These are phyloP conservation scores for Athalia circularis DNA, from an alignment of 2,888 invertebrate genomes.

Conservation along the genomic window DNA sequence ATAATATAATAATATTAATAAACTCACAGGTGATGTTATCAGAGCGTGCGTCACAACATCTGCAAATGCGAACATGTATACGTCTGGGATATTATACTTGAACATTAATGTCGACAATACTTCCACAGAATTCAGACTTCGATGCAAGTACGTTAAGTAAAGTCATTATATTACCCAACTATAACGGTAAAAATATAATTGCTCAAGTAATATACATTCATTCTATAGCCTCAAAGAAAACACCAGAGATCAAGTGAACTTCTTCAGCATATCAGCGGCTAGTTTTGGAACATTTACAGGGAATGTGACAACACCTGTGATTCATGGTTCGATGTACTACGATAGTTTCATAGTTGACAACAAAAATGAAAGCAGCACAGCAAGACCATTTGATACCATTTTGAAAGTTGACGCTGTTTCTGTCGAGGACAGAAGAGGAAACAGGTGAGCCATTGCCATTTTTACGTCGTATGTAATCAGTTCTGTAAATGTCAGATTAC, in stretches of 20 bases:
- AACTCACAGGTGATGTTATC: slow-evolving; percentile 75
- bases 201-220: slow-evolving; percentile 36
- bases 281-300: slow-evolving; percentile 57
- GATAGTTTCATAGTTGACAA: slow-evolving; percentile 50
- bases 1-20: not conserved
- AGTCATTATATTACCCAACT: not conserved
- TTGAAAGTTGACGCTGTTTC: slow-evolving; percentile 62
- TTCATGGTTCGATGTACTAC: slow-evolving; percentile 62
- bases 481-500: not conserved
- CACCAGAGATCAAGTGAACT: slow-evolving; percentile 56
- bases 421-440: slow-evolving; percentile 67
- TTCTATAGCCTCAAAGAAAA: slow-evolving; percentile 55
- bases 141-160: slow-evolving; percentile 74
- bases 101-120: slow-evolving; percentile 71
- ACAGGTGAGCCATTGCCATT: slow-evolving; percentile 58
- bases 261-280: slow-evolving; percentile 64
- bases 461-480: not conserved
- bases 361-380: slow-evolving; percentile 54
- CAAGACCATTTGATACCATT: slow-evolving; percentile 50
- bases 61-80: slow-evolving; percentile 68
- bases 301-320: slow-evolving; percentile 46
- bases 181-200: slow-evolving; percentile 9
- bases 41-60: slow-evolving; percentile 75
- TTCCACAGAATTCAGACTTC: slow-evolving; percentile 73
- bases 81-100: slow-evolving; percentile 74